Conservation (phyloP, 2,113 vertebrate species). For the Scomber scombrus region DNA sequence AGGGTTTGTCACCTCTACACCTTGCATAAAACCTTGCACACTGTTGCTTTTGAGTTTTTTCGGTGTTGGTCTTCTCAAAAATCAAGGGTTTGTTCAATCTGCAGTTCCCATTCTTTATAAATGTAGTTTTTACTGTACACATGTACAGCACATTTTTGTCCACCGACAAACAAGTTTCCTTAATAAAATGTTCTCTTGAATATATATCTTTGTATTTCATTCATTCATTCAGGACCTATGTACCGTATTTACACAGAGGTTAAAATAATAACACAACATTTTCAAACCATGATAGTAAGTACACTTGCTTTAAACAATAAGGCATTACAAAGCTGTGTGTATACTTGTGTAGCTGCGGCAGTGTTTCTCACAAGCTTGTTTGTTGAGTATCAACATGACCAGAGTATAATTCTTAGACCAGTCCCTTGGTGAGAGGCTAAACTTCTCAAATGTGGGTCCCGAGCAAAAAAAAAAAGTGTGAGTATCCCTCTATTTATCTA, state of each 20-base stretch:
- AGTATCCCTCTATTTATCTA: constrained; percentile 73
- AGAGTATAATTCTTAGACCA: constrained; percentile 22
- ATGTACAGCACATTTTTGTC: constrained; percentile 1
- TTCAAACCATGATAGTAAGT: constrained; percentile 76
- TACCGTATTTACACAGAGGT: constrained; percentile 85
- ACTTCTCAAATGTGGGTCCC: constrained; percentile 40
- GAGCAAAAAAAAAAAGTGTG: constrained; percentile 22
- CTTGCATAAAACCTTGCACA: not conserved
- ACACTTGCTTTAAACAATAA: constrained; percentile 72
- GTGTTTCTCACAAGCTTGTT: constrained; percentile 43
- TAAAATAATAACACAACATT: constrained; percentile 78
- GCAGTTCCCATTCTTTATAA: constrained; percentile 3
- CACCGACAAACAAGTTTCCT: constrained; percentile 28
- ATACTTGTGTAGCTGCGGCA: constrained; percentile 56
- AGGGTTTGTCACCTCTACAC: not conserved
- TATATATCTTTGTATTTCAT: constrained; percentile 88
- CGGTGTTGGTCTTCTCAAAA: not conserved
- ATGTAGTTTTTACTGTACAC: constrained; percentile 1
- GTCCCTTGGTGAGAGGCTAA: constrained; percentile 23
- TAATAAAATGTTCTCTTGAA: constrained; percentile 82
- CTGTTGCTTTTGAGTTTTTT: not conserved
- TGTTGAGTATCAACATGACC: constrained; percentile 34
- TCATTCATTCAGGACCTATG: constrained; percentile 75
- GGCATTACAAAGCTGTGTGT: constrained; percentile 57
- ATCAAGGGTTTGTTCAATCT: not conserved